Conservation (phyloP, 2,888 invertebrate genomes). For the Brachynemurus nebulosus region DNA sequence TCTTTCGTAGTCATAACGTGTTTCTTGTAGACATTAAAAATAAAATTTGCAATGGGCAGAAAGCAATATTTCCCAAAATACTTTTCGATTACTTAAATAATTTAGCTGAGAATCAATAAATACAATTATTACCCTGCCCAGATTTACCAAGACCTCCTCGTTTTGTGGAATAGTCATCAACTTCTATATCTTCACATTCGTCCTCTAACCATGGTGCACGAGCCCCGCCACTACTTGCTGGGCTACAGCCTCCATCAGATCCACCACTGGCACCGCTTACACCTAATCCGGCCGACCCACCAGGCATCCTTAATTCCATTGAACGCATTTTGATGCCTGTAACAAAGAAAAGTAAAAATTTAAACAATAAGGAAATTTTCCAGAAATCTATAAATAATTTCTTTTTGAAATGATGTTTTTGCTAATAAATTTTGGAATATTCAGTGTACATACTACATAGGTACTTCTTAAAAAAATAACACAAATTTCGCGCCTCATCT, state of each 20-base stretch:
- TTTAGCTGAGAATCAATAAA: background rate
- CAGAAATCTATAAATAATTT: no score
- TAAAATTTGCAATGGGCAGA: no score
- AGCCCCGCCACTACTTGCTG: conserved; percentile 9
- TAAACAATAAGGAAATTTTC: background rate
- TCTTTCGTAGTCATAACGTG: no score
- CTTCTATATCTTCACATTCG: conserved; percentile 33
- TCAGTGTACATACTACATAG: no score
- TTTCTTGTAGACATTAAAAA: no score
- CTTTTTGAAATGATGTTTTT: no score
- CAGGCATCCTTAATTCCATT: conserved; percentile 8
- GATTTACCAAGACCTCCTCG: conserved; percentile 7
- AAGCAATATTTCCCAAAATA: no score
- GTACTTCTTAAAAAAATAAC: no score
- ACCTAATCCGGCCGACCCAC: conserved; percentile 4
- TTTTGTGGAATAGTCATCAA: conserved; percentile 24
- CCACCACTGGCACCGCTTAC: conserved; percentile 7
- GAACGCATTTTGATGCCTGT: conserved; percentile 5
- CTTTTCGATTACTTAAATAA: no score
- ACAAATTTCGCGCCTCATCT: no score
- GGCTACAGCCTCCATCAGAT: conserved; percentile 8
- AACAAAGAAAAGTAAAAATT: background rate
- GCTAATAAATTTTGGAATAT: no score
- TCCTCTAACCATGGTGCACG: conserved; percentile 29
- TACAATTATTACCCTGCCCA: conserved; percentile 5